Base-by-base conservation (phyloP, 2,797 vertebrate species). In the Xenopus petersii region DNA sequence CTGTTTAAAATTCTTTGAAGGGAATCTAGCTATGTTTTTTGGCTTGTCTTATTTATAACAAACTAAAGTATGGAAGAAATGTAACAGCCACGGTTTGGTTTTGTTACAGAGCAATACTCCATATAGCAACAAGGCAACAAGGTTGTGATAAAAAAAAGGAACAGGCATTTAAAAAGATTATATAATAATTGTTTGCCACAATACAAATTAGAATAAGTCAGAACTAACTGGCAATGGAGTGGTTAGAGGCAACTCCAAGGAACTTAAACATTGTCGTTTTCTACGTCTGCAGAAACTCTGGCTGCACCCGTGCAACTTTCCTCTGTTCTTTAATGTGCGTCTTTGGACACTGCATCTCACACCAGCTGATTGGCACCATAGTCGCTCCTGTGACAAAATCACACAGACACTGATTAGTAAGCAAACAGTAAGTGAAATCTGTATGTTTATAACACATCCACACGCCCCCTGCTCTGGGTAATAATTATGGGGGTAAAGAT, bases 331-430 rank as follows among this genome's bases (percentile, higher is more conserved):
- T 99, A 58, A 85, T 85, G 63, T 98, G 95, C 0, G 96, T 98
- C 75, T 82, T 90, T 0, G 98, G 97, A 75, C 98, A 99, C 91
- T 99, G 97, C 98, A 99, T 98, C 91, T 99, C 96, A 0, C 96
- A 97, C 98, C 98, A 99, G 90, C 95, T 98, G 90, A 98, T 92
- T 11, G 98, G 98, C 72, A 99, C 93, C 98, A 99, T 97, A 89
- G 95, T 95, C 42, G 91, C 93, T 36, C 96, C 97, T 99, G 79
- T 15, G 66, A 65, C 26, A 12, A 80, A 77, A 33, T 36, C 1
- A 63, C 16, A 2, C 54, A 56, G n/a, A 56, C 9, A 17, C 54
- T 0, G 49, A 51, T 51, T 12, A 51, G 49, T 51, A 15, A 3
- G 4, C 36, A 5, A 42, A 42, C 5, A 42, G 36, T 42, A 5